Base-by-base conservation (phyloP, 1,140 invertebrate genomes). In the Formica exsecta region DNA sequence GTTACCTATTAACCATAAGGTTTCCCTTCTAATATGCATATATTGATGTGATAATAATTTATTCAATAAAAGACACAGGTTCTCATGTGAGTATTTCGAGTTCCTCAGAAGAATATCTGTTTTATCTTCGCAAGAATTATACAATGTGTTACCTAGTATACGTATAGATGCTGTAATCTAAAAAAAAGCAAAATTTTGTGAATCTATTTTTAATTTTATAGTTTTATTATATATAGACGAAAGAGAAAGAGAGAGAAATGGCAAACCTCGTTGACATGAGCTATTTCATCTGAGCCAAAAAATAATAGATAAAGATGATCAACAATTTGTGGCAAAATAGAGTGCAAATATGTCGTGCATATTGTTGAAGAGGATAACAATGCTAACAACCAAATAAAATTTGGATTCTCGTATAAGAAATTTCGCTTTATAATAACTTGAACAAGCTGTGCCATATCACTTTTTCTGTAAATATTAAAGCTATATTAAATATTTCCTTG, bases 1-100 rank as follows among this genome's bases (percentile, higher is more conserved):
- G 2, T 51, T 93, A 94, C 94, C 94, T 85, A 95, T 84, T 5
- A 95, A 81, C 94, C 94, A 95, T 0, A 95, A 61, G 54, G 93
- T 92, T 91, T 95, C 94, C 88, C 91, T 94, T 86, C 92, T 92
- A 16, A 95, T 83, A 32, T 94, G 92, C 62, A 88, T 57, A 59
- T 93, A 89, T 51, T 88, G 81, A 89, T 93, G 91, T 19, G 79
- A 86, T 44, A 95, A 88, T 70, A 95, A 86, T 87, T 75, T 86
- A 41, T 89, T 83, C 1, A 92, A 81, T 19, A 93, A 86, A 87
- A 25, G 32, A 48, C 74, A 25, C n/a, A 77, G 44, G 85, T 89
- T 76, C 54, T 86, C 86, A 64, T 88, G 70, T 41, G 68, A 68
- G 70, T 92, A 90, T 86, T 90, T 92, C n/a, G 89, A 62, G 89